A percentile compares a stretch with the other conserved stretches of the same genome.
These are phyloP conservation scores for Drosophila ohnishii DNA, from an alignment of 1,140 invertebrate species.

Conservation along the genomic window DNA sequence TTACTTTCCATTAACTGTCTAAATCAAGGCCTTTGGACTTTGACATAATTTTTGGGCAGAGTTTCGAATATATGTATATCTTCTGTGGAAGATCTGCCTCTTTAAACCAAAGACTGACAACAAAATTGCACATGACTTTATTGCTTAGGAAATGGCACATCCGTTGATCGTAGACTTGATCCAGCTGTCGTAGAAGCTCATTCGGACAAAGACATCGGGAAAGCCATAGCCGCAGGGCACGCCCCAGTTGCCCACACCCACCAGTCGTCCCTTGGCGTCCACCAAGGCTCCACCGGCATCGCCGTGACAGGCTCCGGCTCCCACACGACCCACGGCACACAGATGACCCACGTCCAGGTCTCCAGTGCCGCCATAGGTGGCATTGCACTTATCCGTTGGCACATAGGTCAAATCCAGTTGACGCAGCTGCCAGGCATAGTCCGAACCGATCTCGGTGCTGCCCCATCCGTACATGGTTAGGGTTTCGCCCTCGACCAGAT, in stretches of 20 bases:
- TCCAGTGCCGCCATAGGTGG: constrained; percentile 30
- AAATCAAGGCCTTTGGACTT: constrained; percentile 21
- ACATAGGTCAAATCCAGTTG: constrained; percentile 67
- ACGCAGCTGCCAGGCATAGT: constrained; percentile 51
- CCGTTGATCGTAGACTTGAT: constrained; percentile 64
- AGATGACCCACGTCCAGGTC: constrained; percentile 83
- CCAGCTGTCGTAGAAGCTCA: constrained; percentile 79
- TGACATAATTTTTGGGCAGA: not conserved
- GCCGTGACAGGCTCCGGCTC: constrained; percentile 83
- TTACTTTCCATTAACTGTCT: constrained; percentile 8
- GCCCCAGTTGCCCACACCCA: constrained; percentile 84
- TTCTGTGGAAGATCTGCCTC: not conserved
- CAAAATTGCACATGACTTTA: constrained; percentile 15
- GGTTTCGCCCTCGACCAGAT: constrained; percentile 62
- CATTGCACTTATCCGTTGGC: constrained; percentile 42
- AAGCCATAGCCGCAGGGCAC: constrained; percentile 84
- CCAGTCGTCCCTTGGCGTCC: constrained; percentile 59
- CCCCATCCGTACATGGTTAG: constrained; percentile 85
- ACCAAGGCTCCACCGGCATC: constrained; percentile 72
- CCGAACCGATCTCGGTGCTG: constrained; percentile 38
- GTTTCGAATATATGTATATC: not conserved
- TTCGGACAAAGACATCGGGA: constrained; percentile 84
- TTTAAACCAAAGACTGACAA: constrained; percentile 1
- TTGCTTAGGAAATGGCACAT: constrained; percentile 37
- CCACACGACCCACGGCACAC: constrained; percentile 85